Evolutionary conservation across 37 sponge, comb jelly and placozoan genomes (phyloP).

Genomic region (Lycopodina hypogea): DNA sequence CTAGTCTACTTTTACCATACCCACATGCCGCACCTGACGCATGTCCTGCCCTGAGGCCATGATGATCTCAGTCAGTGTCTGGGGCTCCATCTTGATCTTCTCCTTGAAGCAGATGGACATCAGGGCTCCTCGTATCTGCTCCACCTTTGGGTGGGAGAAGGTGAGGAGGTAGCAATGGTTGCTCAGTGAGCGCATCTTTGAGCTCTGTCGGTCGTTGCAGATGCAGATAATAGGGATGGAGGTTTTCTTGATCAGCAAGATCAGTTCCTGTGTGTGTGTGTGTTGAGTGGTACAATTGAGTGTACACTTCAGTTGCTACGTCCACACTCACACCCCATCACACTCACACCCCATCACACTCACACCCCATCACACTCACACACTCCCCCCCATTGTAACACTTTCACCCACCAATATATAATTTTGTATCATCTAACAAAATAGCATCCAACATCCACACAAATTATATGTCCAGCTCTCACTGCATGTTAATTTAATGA

Average conservation of each 20-base stretch:
- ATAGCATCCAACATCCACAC: too few species aligned
- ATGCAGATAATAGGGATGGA: slow-evolving; percentile 95
- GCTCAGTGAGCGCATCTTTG: slow-evolving; percentile 89
- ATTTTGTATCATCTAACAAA: too few species aligned
- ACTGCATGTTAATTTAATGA: too few species aligned
- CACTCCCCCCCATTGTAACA: too few species aligned
- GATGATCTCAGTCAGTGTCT: slow-evolving; percentile 77
- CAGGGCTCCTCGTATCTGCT: slow-evolving; percentile 92
- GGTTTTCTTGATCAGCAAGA: slow-evolving; percentile 84
- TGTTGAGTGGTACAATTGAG: background rate
- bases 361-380: too few species aligned
- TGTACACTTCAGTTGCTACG: background rate
- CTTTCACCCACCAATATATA: too few species aligned
- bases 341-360: too few species aligned
- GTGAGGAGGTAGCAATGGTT: slow-evolving; percentile 92
- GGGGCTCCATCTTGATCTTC: slow-evolving; percentile 79
- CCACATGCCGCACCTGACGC: slow-evolving; percentile 60
- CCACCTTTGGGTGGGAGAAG: slow-evolving; percentile 76
- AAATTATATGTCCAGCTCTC: too few species aligned
- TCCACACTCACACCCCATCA: background rate
- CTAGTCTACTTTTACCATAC: background rate
- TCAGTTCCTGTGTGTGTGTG: slow-evolving; percentile 83
- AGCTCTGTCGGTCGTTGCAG: slow-evolving; percentile 89
- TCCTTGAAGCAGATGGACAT: slow-evolving; percentile 90
- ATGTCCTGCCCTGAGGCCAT: slow-evolving; percentile 80